These are phyloP conservation scores for Thalassophryne amazonica DNA, from an alignment of 2,797 vertebrate genomes.

Conservation along the genomic window DNA sequence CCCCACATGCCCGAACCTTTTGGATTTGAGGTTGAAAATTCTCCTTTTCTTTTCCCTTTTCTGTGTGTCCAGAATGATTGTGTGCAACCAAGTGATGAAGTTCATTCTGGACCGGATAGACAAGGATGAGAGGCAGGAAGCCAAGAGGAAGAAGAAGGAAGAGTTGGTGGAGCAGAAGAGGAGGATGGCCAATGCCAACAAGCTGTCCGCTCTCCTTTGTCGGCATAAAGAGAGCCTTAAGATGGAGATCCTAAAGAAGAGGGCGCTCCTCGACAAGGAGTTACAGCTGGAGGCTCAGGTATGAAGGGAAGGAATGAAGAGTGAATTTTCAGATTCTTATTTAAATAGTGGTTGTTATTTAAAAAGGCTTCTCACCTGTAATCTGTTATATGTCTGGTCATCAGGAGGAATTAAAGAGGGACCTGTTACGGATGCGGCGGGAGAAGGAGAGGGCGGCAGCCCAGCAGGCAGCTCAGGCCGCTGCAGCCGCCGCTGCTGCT, in stretches of 20 bases:
- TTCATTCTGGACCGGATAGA: conserved; percentile 97
- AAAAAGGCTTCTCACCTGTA: no score
- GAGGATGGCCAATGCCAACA: conserved; percentile 89
- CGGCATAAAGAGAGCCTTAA: conserved; percentile 96
- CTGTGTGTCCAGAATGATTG: conserved; percentile 87
- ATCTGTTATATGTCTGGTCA: conserved; percentile 27
- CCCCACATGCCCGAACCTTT: no score
- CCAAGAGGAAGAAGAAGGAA: conserved; percentile 91
- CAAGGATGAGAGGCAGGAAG: conserved; percentile 92
- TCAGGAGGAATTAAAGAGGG: conserved; percentile 92
- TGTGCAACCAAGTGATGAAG: conserved; percentile 99
- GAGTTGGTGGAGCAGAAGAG: conserved; percentile 93
- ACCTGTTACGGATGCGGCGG: conserved; percentile 85
- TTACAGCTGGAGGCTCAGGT: conserved; percentile 96
- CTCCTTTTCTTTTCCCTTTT: not conserved
- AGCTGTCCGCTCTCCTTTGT: conserved; percentile 91
- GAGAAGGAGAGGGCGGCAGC: conserved; percentile 87
- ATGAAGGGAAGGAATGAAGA: not conserved
- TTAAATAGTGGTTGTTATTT: no score
- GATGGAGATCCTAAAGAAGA: conserved; percentile 94
- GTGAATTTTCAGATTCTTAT: no score
- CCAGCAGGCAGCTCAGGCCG: conserved; percentile 64
- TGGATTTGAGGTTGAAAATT: no score
- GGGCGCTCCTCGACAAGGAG: conserved; percentile 93
- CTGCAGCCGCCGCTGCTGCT: conserved; percentile 8